A percentile compares a stretch with the other conserved stretches of the same genome.
Evolutionary conservation across 23 tunicate species (phyloP).

Genomic region (Aplidium turbinatum): DNA sequence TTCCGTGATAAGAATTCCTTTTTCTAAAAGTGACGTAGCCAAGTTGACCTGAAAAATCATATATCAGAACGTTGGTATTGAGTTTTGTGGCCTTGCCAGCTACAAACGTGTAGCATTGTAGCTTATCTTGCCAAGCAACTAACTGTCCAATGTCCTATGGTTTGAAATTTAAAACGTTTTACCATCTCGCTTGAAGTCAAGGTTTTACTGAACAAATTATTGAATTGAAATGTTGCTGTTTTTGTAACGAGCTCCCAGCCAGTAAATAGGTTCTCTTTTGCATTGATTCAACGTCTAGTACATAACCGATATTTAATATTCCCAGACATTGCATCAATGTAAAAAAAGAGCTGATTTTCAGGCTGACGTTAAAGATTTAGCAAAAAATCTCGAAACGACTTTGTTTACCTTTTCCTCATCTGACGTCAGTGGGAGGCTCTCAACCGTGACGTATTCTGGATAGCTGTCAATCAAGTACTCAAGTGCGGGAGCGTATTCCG

Average conservation of each 20-base stretch:
- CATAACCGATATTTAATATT: no score
- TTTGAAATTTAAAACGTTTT: no score
- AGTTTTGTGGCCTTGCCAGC: no score
- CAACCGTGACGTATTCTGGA: conserved; percentile 67
- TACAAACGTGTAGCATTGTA: not conserved
- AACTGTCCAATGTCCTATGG: no score
- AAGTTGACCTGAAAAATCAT: conserved; percentile 62
- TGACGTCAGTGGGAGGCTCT: conserved; percentile 43
- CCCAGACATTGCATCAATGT: not conserved
- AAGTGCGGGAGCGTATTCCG: conserved; percentile 61
- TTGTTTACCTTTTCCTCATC: conserved; percentile 71
- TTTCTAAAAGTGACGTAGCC: conserved; percentile 56
- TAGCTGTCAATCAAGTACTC: conserved; percentile 61
- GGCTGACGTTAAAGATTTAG: no score
- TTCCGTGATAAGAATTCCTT: conserved; percentile 62
- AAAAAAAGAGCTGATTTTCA: no score
- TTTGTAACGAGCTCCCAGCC: no score
- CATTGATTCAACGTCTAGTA: no score
- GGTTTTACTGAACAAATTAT: not conserved
- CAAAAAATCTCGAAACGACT: no score
- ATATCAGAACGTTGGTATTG: no score
- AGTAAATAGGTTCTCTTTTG: no score
- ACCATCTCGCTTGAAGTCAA: not conserved
- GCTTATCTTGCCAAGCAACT: not conserved
- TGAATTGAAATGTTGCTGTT: no score